Percentiles rank a stretch among this genome's conserved stretches.
phyloP scores from a whole-genome alignment of 2,888 invertebrate genomes.

The Amitus sp. region DNA sequence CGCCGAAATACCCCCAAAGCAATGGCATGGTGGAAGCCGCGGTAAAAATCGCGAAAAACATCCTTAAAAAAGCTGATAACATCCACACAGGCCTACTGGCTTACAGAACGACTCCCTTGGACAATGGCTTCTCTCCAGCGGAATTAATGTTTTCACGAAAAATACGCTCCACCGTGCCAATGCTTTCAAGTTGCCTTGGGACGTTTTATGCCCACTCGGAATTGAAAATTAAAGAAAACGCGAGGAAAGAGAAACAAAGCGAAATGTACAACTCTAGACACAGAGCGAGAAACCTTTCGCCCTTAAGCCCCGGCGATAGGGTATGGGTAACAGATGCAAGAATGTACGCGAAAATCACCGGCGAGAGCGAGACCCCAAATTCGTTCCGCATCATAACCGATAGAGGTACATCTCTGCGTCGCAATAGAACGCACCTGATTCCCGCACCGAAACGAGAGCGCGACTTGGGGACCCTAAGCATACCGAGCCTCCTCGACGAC shows the following conservation, averaged over 20 bases:
- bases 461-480: no score
- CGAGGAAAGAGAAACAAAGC: slow-evolving; percentile 26
- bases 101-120: slow-evolving; percentile 22
- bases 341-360: slow-evolving; percentile 7
- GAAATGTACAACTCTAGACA: slow-evolving; percentile 35
- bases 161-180: slow-evolving; percentile 26
- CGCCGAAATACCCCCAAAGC: slow-evolving; percentile 39
- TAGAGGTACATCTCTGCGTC: background rate
- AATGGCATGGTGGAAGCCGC: slow-evolving; percentile 39
- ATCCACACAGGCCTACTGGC: slow-evolving; percentile 20
- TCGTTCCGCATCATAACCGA: slow-evolving; percentile 8
- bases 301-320: slow-evolving; percentile 27
- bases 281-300: slow-evolving; percentile 26
- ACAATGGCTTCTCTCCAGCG: slow-evolving; percentile 28
- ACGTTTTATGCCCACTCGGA: background rate
- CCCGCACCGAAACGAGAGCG: no score
- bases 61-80: slow-evolving; percentile 24
- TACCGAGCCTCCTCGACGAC: no score
- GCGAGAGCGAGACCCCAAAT: slow-evolving; percentile 5
- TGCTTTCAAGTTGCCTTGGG: slow-evolving; percentile 3
- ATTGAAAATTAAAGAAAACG: no score
- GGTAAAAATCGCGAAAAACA: slow-evolving; percentile 38
- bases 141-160: slow-evolving; percentile 28
- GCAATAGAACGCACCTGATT: slow-evolving; percentile 9
- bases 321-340: slow-evolving; percentile 46